Evolutionary conservation across 2,888 invertebrate genomes (phyloP).

Genomic region (Eupsilia transversa): DNA sequence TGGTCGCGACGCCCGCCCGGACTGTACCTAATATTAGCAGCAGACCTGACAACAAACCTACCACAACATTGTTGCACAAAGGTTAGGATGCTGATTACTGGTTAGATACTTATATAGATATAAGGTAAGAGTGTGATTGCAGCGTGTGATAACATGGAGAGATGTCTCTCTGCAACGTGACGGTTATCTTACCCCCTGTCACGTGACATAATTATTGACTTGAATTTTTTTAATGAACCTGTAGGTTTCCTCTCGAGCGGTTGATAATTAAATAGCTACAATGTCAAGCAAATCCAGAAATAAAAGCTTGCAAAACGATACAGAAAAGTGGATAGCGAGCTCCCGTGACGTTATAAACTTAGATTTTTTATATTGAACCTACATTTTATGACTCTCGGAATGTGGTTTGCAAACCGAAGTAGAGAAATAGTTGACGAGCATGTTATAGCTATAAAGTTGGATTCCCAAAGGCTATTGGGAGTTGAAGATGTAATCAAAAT

Average conservation of each 20-base stretch:
- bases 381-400: not conserved
- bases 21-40: too few relatives aligned
- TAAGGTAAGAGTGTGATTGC: not conserved
- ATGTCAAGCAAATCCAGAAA: not conserved
- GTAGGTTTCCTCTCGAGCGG: not conserved
- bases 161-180: not conserved
- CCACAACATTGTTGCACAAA: too few relatives aligned
- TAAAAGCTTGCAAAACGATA: not conserved
- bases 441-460: not conserved
- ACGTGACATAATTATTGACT: not conserved
- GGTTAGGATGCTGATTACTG: too few relatives aligned
- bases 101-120: not conserved
- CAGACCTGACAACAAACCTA: too few relatives aligned
- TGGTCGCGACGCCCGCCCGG: too few relatives aligned
- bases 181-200: not conserved
- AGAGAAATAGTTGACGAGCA: not conserved
- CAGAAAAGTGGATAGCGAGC: not conserved
- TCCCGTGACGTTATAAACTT: not conserved
- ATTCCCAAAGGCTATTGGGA: not conserved
- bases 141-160: constrained; percentile 13
- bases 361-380: not conserved
- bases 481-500: not conserved
- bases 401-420: not conserved
- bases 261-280: not conserved
- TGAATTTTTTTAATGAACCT: not conserved